A percentile compares a stretch with the other conserved stretches of the same genome.
phyloP scores from a whole-genome alignment of 2,797 vertebrate genomes.

The Pteronotus mesoamericanus region DNA sequence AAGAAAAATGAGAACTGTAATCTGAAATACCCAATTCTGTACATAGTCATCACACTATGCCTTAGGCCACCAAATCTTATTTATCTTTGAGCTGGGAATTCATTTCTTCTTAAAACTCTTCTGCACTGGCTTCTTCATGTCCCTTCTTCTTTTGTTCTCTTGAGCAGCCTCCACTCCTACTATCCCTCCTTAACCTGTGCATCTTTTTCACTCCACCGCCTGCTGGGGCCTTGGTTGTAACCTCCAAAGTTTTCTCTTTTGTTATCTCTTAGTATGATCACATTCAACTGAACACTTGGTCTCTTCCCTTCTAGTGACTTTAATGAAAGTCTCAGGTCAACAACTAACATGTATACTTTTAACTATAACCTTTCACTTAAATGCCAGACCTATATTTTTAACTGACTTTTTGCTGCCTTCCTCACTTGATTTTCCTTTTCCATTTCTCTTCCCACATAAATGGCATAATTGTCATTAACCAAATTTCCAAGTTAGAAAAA shows the following conservation, averaged over 20 bases:
- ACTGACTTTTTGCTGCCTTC: background rate
- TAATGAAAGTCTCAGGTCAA: background rate
- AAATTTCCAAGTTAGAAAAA: background rate
- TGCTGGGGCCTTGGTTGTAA: background rate
- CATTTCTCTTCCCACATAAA: background rate
- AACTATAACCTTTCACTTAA: background rate
- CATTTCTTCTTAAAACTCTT: background rate
- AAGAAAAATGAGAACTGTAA: background rate
- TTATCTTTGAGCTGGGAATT: background rate
- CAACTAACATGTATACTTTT: background rate
- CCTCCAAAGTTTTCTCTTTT: background rate
- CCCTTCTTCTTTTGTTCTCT: background rate
- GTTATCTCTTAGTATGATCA: background rate
- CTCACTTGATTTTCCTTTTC: background rate
- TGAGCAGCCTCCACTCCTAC: fast-evolving
- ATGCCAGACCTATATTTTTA: background rate
- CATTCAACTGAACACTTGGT: background rate
- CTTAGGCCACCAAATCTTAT: background rate
- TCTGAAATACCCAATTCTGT: background rate
- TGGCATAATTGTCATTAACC: background rate
- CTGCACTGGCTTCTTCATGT: background rate
- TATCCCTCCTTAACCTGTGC: background rate
- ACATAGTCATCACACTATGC: background rate
- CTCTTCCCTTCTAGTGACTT: background rate
- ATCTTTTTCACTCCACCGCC: background rate